Evolutionary conservation across 1,140 invertebrate genomes (phyloP).

Genomic region (Calephelis nemesis): DNA sequence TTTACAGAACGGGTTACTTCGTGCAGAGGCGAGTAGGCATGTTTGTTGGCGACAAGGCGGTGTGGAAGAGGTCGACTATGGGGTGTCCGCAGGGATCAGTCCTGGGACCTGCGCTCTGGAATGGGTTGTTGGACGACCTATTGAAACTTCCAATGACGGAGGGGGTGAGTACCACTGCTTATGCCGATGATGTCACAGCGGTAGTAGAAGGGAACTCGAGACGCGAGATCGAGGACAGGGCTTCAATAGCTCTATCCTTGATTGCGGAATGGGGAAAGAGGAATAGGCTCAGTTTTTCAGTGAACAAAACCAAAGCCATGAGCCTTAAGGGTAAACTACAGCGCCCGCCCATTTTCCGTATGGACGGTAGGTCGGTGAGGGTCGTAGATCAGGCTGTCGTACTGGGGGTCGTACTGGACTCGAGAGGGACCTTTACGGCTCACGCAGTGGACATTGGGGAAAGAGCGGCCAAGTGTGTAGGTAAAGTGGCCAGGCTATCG

Average conservation of each 20-base stretch:
- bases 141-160: background rate
- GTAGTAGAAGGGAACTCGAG: background rate
- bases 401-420: too few relatives aligned
- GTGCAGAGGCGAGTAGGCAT: background rate
- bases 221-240: background rate
- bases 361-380: too few relatives aligned
- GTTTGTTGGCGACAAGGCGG: background rate
- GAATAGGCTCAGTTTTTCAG: too few relatives aligned
- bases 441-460: background rate
- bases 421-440: background rate
- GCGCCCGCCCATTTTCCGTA: too few relatives aligned
- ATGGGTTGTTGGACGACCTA: background rate
- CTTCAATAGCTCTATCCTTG: too few relatives aligned
- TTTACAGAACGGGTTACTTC: background rate
- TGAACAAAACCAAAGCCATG: too few relatives aligned
- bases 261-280: too few relatives aligned
- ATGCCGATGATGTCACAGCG: background rate
- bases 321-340: too few relatives aligned
- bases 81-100: constrained; percentile 3
- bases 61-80: background rate
- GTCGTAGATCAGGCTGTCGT: too few relatives aligned
- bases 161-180: background rate
- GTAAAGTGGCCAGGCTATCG: background rate
- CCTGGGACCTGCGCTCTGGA: background rate
- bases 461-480: background rate